Base-by-base conservation (phyloP, 2,888 invertebrate species). In the Petrolisthes manimaculis region DNA sequence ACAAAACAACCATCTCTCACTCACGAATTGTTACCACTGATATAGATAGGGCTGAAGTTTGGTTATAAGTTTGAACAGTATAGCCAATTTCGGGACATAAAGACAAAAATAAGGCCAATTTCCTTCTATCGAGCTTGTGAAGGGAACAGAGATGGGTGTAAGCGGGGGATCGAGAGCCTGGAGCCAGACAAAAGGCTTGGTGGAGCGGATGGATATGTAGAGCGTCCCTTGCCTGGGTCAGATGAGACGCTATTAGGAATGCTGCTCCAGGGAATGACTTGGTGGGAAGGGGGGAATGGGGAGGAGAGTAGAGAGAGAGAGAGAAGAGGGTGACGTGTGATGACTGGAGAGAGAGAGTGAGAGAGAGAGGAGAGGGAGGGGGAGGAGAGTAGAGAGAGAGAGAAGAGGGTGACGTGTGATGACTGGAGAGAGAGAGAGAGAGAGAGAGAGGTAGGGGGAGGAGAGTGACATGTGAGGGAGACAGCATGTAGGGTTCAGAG, bases 211-310 rank as follows among this genome's bases (percentile, higher is more conserved):
- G 71, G 71, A 71, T 6, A 71, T 71, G 71, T 71, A n/a, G 71
- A n/a, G 21, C n/a, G n/a, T 21, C 71, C n/a, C 3, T 21, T 71
- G 14, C n/a, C 71, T n/a, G 71, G 71, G 21, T n/a, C 21, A 71
- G 71, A 71, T 71, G 71, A n/a, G 71, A n/a, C 71, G 14, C 71
- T n/a, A 71, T 71, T 71, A 71, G n/a, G 14, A 21, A 71, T 21
- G n/a, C 71, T 37, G 18, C 21, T 71, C 2, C 21, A 3, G 18
- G 6, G 71, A 71, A 71, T 71, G 71, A 71, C 71, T n/a, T 6
- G 14, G 21, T 71, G 18, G 21, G 61, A 3, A 3, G 61, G 61
- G 61, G 61, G 61, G 9, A 18, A 9, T 61, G 61, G 61, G 61
- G 61, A 61, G 61, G 61, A 3, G 61, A 18, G 61, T 12, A 18